A percentile compares a stretch with the other conserved stretches of the same genome.
phyloP scores from a whole-genome alignment of 1,140 invertebrate genomes.

The Oreohelix idahoensis region DNA sequence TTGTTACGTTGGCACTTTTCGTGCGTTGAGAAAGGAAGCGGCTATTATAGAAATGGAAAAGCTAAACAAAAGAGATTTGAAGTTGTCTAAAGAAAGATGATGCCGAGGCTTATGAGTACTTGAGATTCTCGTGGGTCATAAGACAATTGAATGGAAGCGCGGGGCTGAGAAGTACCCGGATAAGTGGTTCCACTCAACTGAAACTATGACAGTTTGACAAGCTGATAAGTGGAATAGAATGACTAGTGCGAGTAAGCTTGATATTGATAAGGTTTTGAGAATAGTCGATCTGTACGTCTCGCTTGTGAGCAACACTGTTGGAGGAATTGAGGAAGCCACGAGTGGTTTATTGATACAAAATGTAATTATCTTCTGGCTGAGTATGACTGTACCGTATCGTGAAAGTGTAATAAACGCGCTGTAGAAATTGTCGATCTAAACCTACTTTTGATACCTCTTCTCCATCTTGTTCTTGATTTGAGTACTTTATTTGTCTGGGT shows the following conservation, averaged over 20 bases:
- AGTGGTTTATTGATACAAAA: slow-evolving; percentile 14
- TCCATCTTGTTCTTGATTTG: neutral
- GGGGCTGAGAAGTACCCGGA: neutral
- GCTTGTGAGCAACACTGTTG: neutral
- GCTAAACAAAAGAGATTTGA: neutral
- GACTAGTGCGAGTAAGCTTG: neutral
- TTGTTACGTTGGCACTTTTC: neutral
- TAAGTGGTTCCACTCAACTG: neutral
- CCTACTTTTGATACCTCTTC: neutral
- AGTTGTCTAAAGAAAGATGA: slow-evolving; percentile 3
- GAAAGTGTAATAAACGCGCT: neutral
- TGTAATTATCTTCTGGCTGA: neutral
- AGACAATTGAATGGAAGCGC: slow-evolving; percentile 1
- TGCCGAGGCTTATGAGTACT: neutral
- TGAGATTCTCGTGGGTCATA: neutral
- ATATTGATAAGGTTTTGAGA: slow-evolving; percentile 9
- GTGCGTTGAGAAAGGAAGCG: neutral
- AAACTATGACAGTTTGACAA: neutral
- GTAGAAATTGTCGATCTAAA: neutral
- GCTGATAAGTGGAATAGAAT: neutral
- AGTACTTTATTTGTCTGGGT: neutral
- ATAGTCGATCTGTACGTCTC: neutral
- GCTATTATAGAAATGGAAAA: neutral
- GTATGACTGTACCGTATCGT: neutral
- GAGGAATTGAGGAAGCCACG: neutral